Evolutionary conservation across 1,140 invertebrate genomes (phyloP).

Genomic region (Elysia chlorotica): DNA sequence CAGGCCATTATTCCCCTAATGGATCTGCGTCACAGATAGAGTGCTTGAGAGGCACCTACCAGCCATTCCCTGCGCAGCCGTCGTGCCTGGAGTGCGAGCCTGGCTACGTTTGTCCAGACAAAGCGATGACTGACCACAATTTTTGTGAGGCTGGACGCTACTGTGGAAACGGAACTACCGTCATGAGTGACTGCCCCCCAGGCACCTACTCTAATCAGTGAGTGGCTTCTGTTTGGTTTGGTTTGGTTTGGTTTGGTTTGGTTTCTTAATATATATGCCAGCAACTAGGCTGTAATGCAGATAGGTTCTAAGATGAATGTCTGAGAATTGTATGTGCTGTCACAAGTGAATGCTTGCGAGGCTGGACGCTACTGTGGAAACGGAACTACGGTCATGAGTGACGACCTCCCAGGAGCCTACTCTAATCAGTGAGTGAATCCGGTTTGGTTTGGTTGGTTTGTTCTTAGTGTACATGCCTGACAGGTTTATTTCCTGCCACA

Average conservation of each 20-base stretch:
- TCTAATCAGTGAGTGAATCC: constrained; percentile 50
- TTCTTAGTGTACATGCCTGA: no score
- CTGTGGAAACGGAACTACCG: constrained; percentile 51
- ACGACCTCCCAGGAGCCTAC: constrained; percentile 54
- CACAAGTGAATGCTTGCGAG: constrained; percentile 49
- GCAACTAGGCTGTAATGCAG: no score
- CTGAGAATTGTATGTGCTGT: no score
- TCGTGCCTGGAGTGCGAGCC: constrained; percentile 48
- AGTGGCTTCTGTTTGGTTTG: no score
- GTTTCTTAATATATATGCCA: no score
- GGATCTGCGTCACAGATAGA: constrained; percentile 47
- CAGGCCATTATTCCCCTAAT: constrained; percentile 51
- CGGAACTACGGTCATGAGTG: constrained; percentile 40
- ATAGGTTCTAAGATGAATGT: no score
- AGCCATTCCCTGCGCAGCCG: constrained; percentile 36
- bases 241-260: no score
- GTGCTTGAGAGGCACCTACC: constrained; percentile 50
- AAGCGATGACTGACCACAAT: constrained; percentile 48
- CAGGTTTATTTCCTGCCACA: no score
- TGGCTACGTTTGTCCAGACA: constrained; percentile 54
- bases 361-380: constrained; percentile 54
- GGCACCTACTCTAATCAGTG: constrained; percentile 53
- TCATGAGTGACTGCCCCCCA: constrained; percentile 47
- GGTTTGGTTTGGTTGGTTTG: no score
- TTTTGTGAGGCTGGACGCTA: constrained; percentile 52